These are phyloP conservation scores for Heterochromis multidens DNA, from an alignment of 2,113 vertebrate species.

Conservation along the genomic window DNA sequence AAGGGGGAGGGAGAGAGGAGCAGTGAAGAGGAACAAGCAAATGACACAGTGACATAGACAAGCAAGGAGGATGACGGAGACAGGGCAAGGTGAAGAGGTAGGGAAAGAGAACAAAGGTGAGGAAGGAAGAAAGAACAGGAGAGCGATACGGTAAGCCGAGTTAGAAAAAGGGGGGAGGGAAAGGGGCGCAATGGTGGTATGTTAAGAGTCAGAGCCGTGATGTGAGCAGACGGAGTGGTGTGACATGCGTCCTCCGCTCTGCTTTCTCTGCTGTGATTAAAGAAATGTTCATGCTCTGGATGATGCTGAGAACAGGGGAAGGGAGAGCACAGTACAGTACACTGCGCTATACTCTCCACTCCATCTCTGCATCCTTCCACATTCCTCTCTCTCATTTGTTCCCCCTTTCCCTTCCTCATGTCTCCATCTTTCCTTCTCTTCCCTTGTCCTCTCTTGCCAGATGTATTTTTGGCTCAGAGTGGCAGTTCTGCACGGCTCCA, in stretches of 20 bases:
- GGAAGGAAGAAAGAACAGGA: constrained; percentile 3
- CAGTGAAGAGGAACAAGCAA: constrained; percentile 42
- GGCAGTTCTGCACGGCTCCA: constrained; percentile 61
- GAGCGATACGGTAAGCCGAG: constrained; percentile 23
- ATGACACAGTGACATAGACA: constrained; percentile 60
- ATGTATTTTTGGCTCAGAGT: constrained; percentile 74
- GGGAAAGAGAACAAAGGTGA: constrained; percentile 49
- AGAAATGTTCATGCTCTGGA: constrained; percentile 77
- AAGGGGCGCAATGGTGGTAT: constrained; percentile 4
- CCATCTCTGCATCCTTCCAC: constrained; percentile 41
- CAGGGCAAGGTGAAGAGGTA: constrained; percentile 36
- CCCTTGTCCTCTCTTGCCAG: constrained; percentile 58
- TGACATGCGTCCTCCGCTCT: constrained; percentile 64
- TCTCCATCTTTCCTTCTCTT: constrained; percentile 55
- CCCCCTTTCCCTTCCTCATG: constrained; percentile 31
- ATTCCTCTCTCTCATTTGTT: constrained; percentile 15
- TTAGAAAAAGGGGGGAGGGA: constrained; percentile 1
- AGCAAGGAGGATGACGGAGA: constrained; percentile 33
- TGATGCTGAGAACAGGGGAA: constrained; percentile 68
- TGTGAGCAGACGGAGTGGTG: constrained; percentile 59
- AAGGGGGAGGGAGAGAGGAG: neutral
- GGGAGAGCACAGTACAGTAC: constrained; percentile 51
- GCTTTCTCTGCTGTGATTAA: constrained; percentile 75
- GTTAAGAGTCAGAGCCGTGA: constrained; percentile 42
- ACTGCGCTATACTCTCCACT: constrained; percentile 56